Evolutionary conservation across 2,888 invertebrate species (phyloP), one percentile per base, ranked within the genome.

Genomic region (Scaptomyza reducta): DNA sequence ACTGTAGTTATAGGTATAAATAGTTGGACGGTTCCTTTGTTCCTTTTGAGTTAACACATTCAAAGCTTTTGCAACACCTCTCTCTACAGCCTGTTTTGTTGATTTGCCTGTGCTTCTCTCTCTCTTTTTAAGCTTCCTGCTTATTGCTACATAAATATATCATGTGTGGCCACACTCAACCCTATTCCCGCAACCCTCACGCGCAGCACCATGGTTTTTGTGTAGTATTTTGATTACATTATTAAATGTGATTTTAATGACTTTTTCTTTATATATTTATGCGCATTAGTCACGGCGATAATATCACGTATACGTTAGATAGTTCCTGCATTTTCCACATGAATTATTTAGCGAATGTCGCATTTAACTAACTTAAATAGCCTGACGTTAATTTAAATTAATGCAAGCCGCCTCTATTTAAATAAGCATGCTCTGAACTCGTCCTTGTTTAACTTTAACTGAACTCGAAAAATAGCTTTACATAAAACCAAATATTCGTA

Each of bases 211-310:
- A 6, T 6, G 1, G 33, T 0, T 1, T 14, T 38, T 14, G 38
- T 38, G n/a, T 25, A 41, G 45, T 25, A 47, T 49, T 45, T 62
- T 61, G 62, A 61, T 63, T 51, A 53, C 63, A 71, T 65, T 74
- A 77, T 83, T 76, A 85, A 87, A 83, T 83, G 88, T 66, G 82
- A 76, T 85, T 87, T 87, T 85, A 83, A 83, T 83, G 88, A 70
- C 79, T 66, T 60, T 65, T 51, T 40, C 55, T 75, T 50, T 64
- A 64, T 65, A 67, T 40, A 40, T 67, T 69, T 63, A 54, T 67
- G 59, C 50, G 44, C 65, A 64, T 73, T 55, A 70, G 71, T 29
- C 46, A 40, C 25, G 9, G 45, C n/a, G 31, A 58, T 61, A 44
- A 42, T 54, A 74, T 71, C 49, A 44, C 27, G 14, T n/a, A 45